These are phyloP conservation scores for Formica exsecta DNA, from an alignment of 1,140 invertebrate species.

Conservation along the genomic window DNA sequence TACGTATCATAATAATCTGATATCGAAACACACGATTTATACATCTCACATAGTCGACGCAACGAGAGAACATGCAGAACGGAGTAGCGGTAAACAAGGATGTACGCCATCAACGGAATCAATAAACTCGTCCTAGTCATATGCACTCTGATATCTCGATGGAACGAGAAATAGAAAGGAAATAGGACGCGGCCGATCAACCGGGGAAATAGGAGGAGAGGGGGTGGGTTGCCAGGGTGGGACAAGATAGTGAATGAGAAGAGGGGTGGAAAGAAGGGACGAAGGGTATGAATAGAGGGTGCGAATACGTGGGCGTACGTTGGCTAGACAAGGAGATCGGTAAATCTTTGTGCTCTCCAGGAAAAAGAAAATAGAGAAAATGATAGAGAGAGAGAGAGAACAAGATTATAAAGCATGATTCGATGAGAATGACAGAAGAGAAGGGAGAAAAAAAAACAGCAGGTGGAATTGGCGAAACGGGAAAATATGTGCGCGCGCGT, in stretches of 20 bases:
- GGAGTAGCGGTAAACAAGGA: background rate
- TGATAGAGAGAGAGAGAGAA: background rate
- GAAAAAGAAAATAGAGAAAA: background rate
- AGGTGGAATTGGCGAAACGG: conserved; percentile 12
- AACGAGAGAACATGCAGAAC: background rate
- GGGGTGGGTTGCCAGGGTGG: background rate
- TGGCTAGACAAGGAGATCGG: background rate
- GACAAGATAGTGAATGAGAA: conserved; percentile 40
- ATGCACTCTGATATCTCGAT: background rate
- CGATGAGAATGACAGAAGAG: background rate
- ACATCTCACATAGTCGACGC: background rate
- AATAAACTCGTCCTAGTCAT: conserved; percentile 34
- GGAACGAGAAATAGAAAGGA: conserved; percentile 32
- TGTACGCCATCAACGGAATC: conserved; percentile 7
- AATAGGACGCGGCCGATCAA: conserved; percentile 32
- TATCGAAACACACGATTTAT: background rate
- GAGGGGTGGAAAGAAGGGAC: background rate
- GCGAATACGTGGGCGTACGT: conserved; percentile 26
- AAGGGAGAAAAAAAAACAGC: background rate
- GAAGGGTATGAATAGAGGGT: background rate
- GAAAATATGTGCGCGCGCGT: conserved; percentile 36
- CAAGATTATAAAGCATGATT: background rate
- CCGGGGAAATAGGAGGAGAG: background rate
- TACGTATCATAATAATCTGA: conserved; percentile 3
- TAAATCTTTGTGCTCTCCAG: background rate